Evolutionary conservation across 1,140 invertebrate species (phyloP), one percentile per base, ranked within the genome.

Genomic region (Drosophila punjabiensis): DNA sequence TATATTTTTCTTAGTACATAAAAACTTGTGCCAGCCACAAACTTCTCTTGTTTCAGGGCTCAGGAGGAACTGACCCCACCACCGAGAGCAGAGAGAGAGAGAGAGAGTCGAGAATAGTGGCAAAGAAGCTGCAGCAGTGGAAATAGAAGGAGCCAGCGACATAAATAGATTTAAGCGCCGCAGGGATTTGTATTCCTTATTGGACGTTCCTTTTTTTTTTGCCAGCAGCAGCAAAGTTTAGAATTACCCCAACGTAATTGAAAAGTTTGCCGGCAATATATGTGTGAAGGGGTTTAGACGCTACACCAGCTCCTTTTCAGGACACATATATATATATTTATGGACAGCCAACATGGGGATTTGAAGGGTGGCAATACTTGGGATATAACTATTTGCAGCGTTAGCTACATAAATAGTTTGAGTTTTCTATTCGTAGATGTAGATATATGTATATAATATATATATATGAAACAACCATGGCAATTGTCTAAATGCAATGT

Each of bases 111-210:
- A 45, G 30, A 55, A 53, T 28, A 45, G 62, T 61, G 56, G 47
- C 56, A 14, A 70, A 41, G 35, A 63, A 48, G 52, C 32, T 63
- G 59, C 20, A 52, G 52, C 37, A 43, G 55, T 41, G 50, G 64
- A 69, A 74, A 74, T 69, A 62, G 50, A 56, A 58, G 65, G 65
- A 71, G 28, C 32, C 71, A 65, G 78, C 63, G 73, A 81, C 74
- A 81, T 78, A 82, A 82, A 82, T 82, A 81, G 73, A 82, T 81
- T 82, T 77, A 81, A 81, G 69, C 50, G 74, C 80, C 79, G 74
- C 67, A 81, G 79, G 79, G 74, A 82, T 81, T 82, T 82, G 59
- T 81, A 63, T 73, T 81, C 60, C 67, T 77, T 82, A 77, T 77
- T 82, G 79, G 79, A 64, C 59, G 43, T 53, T 70, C 33, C 30